A percentile compares a stretch with the other conserved stretches of the same genome.
Conservation (phyloP, 2,113 vertebrate genomes). For the Toxotes jaculatrix region DNA sequence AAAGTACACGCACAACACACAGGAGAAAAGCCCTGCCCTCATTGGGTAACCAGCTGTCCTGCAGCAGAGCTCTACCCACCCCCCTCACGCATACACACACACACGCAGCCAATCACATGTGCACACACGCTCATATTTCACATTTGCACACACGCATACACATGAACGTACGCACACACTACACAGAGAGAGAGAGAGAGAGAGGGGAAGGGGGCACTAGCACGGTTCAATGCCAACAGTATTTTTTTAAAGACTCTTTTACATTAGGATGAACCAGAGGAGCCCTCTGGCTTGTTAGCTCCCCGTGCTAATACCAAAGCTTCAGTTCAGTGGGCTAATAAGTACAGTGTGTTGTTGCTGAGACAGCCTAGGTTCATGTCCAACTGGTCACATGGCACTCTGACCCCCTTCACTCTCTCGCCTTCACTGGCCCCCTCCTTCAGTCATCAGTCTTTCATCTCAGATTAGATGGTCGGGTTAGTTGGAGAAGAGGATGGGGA, state of each 20-base stretch:
- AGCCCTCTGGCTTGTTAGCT: conserved; percentile 71
- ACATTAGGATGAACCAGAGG: conserved; percentile 60
- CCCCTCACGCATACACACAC: conserved; percentile 36
- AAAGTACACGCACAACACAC: conserved; percentile 73
- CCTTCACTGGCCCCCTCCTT: conserved; percentile 31
- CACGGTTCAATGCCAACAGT: conserved; percentile 77
- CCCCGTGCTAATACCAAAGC: conserved; percentile 70
- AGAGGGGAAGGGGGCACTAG: conserved; percentile 61
- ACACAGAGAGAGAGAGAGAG: conserved; percentile 31
- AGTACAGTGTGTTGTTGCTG: conserved; percentile 58
- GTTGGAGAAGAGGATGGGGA: conserved; percentile 53
- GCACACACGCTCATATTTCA: conserved; percentile 25
- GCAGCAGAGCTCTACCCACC: conserved; percentile 84
- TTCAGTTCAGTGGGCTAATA: conserved; percentile 61
- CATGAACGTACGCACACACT: conserved; percentile 54
- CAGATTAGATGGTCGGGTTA: conserved; percentile 54
- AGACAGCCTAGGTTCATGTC: conserved; percentile 56
- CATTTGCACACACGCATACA: conserved; percentile 49
- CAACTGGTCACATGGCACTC: conserved; percentile 53
- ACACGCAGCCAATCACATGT: conserved; percentile 36
- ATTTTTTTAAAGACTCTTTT: conserved; percentile 56
- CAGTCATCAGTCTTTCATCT: conserved; percentile 55
- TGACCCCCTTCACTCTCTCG: neutral
- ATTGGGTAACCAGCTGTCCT: conserved; percentile 84
- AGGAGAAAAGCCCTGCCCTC: conserved; percentile 77